A percentile compares a stretch with the other conserved stretches of the same genome.
Conservation (phyloP, 2,888 invertebrate genomes). For the Trissonchulus sp. region DNA sequence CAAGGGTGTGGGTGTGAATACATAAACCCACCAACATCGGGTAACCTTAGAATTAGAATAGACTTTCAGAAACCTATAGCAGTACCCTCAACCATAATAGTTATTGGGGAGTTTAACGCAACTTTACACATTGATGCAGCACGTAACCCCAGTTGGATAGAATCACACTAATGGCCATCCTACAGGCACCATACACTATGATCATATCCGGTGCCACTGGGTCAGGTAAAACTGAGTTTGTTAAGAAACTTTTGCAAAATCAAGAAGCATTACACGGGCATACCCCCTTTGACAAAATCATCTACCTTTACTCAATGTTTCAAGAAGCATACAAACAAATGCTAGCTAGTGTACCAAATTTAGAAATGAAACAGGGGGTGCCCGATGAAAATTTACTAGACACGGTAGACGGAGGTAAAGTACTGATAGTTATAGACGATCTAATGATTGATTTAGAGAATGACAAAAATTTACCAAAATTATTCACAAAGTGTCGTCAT, state of each 20-base stretch:
- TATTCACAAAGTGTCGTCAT: slow-evolving; percentile 23
- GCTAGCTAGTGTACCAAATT: slow-evolving; percentile 5
- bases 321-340: slow-evolving; percentile 8
- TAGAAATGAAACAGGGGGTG: slow-evolving; percentile 21
- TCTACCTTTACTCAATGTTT: slow-evolving; percentile 2
- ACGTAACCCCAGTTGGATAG: background rate
- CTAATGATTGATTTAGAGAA: slow-evolving; percentile 25
- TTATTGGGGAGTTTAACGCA: background rate
- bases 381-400: slow-evolving; percentile 14
- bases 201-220: background rate
- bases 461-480: slow-evolving; percentile 7
- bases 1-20: background rate
- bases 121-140: background rate
- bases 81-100: background rate
- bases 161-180: background rate
- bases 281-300: slow-evolving; percentile 18
- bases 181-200: background rate
- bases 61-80: background rate
- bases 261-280: background rate
- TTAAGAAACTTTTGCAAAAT: background rate
- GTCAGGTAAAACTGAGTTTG: slow-evolving; percentile 26
- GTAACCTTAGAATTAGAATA: background rate
- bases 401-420: background rate
- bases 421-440: slow-evolving; percentile 22
- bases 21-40: background rate